These are phyloP conservation scores for Ailurus styani DNA, from an alignment of 2,113 vertebrate species.

Conservation along the genomic window DNA sequence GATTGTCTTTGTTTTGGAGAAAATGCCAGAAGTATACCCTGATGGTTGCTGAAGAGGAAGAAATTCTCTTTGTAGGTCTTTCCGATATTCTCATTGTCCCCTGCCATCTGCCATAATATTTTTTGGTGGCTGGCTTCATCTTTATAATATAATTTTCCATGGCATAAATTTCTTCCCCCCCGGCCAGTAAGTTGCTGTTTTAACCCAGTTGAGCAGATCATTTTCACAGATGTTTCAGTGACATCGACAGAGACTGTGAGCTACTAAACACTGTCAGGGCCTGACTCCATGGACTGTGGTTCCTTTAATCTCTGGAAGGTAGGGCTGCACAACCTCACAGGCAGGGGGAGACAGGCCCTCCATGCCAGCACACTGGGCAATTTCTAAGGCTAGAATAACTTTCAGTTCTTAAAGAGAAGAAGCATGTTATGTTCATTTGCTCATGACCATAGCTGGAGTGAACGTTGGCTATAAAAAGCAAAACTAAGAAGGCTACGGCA, in stretches of 20 bases:
- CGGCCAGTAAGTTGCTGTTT: neutral
- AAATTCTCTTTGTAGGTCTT: neutral
- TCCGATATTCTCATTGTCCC: neutral
- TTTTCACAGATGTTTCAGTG: neutral
- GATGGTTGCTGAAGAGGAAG: neutral
- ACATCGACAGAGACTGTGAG: neutral
- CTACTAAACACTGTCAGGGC: neutral
- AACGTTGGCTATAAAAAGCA: neutral
- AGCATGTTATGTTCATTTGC: neutral
- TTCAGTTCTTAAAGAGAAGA: neutral
- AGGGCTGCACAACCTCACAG: neutral
- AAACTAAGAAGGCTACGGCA: neutral
- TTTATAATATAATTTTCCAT: constrained; percentile 24
- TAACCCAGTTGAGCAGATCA: neutral
- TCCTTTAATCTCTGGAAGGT: neutral
- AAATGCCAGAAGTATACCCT: neutral
- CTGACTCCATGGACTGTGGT: neutral
- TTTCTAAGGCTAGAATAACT: neutral
- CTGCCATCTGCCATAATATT: neutral
- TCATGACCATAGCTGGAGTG: neutral
- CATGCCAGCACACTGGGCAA: neutral
- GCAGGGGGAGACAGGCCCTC: neutral
- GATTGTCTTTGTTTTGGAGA: neutral
- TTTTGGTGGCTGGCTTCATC: constrained; percentile 18
- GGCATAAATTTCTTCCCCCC: neutral